Evolutionary conservation across 2,113 vertebrate genomes (phyloP), one percentile per base, ranked within the genome.

Genomic region (Grantiella picta): DNA sequence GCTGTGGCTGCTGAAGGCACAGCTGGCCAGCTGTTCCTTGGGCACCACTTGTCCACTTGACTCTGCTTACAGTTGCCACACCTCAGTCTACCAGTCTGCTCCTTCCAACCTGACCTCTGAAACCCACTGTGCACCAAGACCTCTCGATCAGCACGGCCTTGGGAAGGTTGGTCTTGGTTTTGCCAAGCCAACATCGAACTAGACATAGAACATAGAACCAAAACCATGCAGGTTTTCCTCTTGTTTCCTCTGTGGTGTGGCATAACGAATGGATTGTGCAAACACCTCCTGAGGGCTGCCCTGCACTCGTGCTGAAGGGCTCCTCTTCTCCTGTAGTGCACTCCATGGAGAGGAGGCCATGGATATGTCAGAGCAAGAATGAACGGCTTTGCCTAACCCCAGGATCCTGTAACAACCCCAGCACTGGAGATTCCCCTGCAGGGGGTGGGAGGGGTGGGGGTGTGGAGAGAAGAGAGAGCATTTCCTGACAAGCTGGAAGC

Each of bases 401-500:
- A 6, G 89, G 79, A 73, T 92, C 83, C 93, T 90, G 47, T 94
- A 94, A 94, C 64, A 86, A 90, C 79, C 92, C 70, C 7, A 2
- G 85, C 59, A 33, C 42, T 93, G 80, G 95, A 95, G 94, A 72
- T 95, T 84, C 95, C 96, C 92, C 93, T 90, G 95, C 45, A 31
- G 94, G 85, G 35, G n/a, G 54, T 61, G 47, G 45, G 47, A 78
- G 47, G 28, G 54, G 14, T 57, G 59, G 36, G 61, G 25, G 49
- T 40, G 71, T 40, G 83, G 65, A 91, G 75, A 94, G 68, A 86
- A 64, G 80, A 87, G 45, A 76, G 64, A 96, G 90, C 24, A 6
- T 91, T 94, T 91, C 94, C 92, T 72, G 82, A 94, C 92, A 94
- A 92, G 64, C 77, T 96, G 90, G 85, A 95, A 96, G 81, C 78